phyloP scores from a whole-genome alignment of 2,888 invertebrate species.

The Temnothorax rugatulus region DNA sequence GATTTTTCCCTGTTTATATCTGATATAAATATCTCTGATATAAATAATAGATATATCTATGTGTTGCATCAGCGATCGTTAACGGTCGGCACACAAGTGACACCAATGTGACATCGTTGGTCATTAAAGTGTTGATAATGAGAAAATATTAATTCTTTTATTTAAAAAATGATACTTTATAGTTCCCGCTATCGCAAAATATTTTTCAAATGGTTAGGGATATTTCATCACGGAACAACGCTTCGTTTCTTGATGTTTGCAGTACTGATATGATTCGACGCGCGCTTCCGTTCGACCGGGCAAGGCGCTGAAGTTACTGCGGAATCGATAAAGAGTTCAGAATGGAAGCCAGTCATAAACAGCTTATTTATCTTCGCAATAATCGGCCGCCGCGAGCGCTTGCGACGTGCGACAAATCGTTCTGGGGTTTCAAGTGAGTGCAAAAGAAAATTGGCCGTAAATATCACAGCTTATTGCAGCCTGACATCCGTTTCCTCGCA shows the following conservation, averaged over 20 bases:
- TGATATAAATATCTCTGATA: no score
- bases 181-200: no score
- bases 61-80: no score
- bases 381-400: slow-evolving; percentile 79
- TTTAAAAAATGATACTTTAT: background rate
- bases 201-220: slow-evolving; percentile 16
- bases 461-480: background rate
- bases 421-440: slow-evolving; percentile 74
- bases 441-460: slow-evolving; percentile 47
- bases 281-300: slow-evolving; percentile 53
- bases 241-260: slow-evolving; percentile 11
- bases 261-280: slow-evolving; percentile 2
- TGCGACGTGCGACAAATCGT: slow-evolving; percentile 71
- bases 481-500: slow-evolving; percentile 21
- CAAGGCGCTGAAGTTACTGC: slow-evolving; percentile 74
- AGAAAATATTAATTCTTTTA: no score
- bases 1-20: no score
- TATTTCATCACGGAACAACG: background rate
- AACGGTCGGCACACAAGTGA: no score
- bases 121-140: no score
- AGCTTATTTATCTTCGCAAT: slow-evolving; percentile 82
- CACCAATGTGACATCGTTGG: no score
- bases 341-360: slow-evolving; percentile 81
- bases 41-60: no score
- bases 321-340: slow-evolving; percentile 78